Evolutionary conservation across 1,140 invertebrate species (phyloP).

Genomic region (Copidosoma floridanum): DNA sequence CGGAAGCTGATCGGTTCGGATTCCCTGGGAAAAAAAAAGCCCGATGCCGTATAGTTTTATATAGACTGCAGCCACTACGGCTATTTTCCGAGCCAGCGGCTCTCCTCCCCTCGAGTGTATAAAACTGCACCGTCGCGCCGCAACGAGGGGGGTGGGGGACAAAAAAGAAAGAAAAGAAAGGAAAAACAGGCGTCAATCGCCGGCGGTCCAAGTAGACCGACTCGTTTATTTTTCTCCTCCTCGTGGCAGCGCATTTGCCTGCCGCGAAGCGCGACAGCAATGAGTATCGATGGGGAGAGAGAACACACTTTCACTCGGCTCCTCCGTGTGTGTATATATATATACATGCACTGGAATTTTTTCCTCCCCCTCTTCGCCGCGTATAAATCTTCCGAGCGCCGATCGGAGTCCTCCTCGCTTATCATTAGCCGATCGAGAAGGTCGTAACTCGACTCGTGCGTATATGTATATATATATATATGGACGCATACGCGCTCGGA

Average conservation of each 20-base stretch:
- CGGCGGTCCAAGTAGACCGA: background rate
- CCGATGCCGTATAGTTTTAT: too few species aligned
- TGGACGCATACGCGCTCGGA: too few species aligned
- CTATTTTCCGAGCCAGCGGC: constrained; percentile 8
- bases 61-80: too few species aligned
- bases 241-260: too few species aligned
- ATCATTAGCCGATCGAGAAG: constrained; percentile 10
- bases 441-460: background rate
- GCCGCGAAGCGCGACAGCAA: too few species aligned
- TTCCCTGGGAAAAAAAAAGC: background rate
- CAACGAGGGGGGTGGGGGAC: background rate
- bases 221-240: too few species aligned
- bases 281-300: too few species aligned
- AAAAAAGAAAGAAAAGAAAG: background rate
- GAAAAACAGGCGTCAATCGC: too few species aligned
- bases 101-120: too few species aligned
- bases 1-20: background rate
- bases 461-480: too few species aligned
- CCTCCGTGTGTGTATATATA: background rate
- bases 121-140: too few species aligned
- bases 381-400: background rate
- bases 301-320: too few species aligned
- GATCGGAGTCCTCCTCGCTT: background rate
- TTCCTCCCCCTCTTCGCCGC: background rate
- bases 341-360: background rate